phyloP scores from a whole-genome alignment of 2,797 vertebrate genomes.

The Otolemur crassicaudatus region DNA sequence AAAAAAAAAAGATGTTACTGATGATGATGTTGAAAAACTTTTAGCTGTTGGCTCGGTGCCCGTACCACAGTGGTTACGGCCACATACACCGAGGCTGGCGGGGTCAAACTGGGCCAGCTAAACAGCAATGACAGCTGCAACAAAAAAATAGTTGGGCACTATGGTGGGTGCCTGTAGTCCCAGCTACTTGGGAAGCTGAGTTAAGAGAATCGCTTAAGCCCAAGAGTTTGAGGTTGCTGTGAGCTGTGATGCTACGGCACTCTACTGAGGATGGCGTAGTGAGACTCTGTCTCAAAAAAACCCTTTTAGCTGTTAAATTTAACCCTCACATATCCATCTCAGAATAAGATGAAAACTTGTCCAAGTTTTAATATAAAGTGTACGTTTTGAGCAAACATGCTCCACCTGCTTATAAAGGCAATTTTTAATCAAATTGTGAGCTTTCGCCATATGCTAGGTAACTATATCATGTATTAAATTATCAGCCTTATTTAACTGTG shows the following conservation, averaged over 20 bases:
- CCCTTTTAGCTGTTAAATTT: slow-evolving; percentile 1
- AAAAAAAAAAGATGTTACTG: background rate
- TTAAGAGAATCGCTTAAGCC: too few relatives aligned
- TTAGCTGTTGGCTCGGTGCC: background rate
- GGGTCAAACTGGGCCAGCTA: too few relatives aligned
- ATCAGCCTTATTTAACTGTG: slow-evolving; percentile 67
- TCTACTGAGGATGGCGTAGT: too few relatives aligned
- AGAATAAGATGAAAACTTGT: slow-evolving; percentile 47
- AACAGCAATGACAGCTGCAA: too few relatives aligned
- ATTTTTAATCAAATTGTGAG: slow-evolving; percentile 29
- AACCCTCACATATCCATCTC: background rate
- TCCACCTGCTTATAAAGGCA: slow-evolving; percentile 39
- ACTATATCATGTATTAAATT: slow-evolving; percentile 58
- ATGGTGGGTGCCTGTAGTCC: too few relatives aligned
- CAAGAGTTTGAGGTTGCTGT: too few relatives aligned
- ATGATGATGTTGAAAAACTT: background rate
- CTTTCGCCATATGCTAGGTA: background rate
- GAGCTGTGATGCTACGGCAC: too few relatives aligned
- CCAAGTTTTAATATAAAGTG: slow-evolving; percentile 40
- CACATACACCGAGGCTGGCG: too few relatives aligned
- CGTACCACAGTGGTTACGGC: too few relatives aligned
- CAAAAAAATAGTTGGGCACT: too few relatives aligned
- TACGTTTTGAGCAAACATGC: background rate
- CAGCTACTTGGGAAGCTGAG: too few relatives aligned
- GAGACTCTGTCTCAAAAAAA: background rate